Evolutionary conservation across 1,140 invertebrate species (phyloP), one percentile per base, ranked within the genome.

Genomic region (Hylaeus volcanicus): DNA sequence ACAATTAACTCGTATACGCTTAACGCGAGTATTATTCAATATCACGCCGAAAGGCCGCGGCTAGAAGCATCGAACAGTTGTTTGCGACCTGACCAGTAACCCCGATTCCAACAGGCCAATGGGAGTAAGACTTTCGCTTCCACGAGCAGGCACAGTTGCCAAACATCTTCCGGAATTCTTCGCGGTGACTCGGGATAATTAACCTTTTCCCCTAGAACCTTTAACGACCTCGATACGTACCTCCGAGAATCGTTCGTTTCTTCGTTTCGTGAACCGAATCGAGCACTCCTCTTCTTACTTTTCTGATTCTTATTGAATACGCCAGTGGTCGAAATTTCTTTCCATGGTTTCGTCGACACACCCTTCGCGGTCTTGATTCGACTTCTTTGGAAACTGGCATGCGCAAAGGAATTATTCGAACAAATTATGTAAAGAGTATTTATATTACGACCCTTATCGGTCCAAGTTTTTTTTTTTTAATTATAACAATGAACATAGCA

Each of bases 161-260:
- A 79, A 79, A 79, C 77, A 73, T 74, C 61, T 79, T 79, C 77
- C 77, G 77, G 77, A 79, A 79, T 79, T 79, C 77, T 64, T 65
- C 70, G 41, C 61, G 41, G 61, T 79, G 61, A 72, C 70, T 79
- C 11, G 14, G 61, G 69, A 73, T 65, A 79, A 79, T 79, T 79
- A 79, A 79, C 70, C 77, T 79, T 79, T 79, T 65, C 77, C 77
- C 77, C 70, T 79, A 56, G 70, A 65, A 79, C 70, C 70, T 79
- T 73, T 79, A 79, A 74, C 77, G 60, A 79, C 77, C 70, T 79
- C 77, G 70, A 74, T 79, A 79, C 77, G 69, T 79, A 41, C 60
- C 60, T 43, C 45, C 39, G 26, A 39, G 76, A 12, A 53, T 45
- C 60, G 69, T 55, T 53, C 58, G 60, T 64, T 65, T 5, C 3